Percentiles rank a stretch among this genome's conserved stretches.
Evolutionary conservation across 1,140 invertebrate genomes (phyloP).

Genomic region (Platorchestia sp.): DNA sequence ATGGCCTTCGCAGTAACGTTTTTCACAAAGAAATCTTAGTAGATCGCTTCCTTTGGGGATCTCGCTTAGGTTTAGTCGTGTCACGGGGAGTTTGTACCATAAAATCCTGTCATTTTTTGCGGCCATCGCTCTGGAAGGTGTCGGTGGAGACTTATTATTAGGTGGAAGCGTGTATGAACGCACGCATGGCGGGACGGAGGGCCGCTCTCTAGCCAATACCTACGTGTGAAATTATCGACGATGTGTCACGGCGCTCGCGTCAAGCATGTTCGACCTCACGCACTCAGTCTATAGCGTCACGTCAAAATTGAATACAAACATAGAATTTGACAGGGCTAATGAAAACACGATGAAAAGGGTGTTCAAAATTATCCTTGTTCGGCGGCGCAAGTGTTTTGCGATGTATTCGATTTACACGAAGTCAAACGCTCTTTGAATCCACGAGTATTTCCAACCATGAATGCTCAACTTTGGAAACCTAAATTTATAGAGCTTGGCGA

Average conservation of each 20-base stretch:
- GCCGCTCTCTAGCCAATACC: neutral
- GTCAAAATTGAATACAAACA: constrained; percentile 36
- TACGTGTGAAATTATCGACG: constrained; percentile 44
- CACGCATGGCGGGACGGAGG: neutral
- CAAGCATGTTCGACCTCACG: constrained; percentile 23
- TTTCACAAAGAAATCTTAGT: neutral
- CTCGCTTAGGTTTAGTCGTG: neutral
- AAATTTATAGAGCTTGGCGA: neutral
- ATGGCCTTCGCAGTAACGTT: neutral
- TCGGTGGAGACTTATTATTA: constrained; percentile 42
- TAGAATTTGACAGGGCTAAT: neutral
- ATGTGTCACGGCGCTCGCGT: constrained; percentile 29
- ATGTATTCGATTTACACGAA: neutral
- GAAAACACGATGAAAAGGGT: neutral
- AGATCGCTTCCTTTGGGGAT: neutral
- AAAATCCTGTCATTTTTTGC: constrained; percentile 22
- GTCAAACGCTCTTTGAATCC: neutral
- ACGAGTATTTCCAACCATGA: neutral
- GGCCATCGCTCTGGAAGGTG: constrained; percentile 14
- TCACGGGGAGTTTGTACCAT: neutral
- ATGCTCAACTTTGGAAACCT: neutral
- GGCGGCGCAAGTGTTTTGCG: neutral
- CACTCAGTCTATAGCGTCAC: neutral
- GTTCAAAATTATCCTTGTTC: neutral
- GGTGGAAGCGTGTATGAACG: constrained; percentile 3